A percentile compares a stretch with the other conserved stretches of the same genome.
These are phyloP conservation scores for Acanthopagrus latus DNA, from an alignment of 2,797 vertebrate genomes.

Conservation along the genomic window DNA sequence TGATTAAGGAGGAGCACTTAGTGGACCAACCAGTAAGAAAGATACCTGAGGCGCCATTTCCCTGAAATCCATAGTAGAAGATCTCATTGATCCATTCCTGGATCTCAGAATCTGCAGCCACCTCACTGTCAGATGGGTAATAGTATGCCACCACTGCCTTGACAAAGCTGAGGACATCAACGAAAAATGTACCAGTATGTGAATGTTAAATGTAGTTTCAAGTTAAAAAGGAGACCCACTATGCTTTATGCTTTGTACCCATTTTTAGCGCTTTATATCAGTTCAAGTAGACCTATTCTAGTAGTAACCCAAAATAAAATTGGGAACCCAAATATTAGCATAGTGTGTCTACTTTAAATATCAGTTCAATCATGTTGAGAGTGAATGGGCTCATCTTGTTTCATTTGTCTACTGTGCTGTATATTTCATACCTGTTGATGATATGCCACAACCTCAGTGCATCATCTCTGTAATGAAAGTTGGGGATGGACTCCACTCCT, in stretches of 20 bases:
- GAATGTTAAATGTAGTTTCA: neutral
- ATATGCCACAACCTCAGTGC: constrained; percentile 79
- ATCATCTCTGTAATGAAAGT: constrained; percentile 83
- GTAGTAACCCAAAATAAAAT: no score
- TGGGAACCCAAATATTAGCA: no score
- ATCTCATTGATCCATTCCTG: constrained; percentile 71
- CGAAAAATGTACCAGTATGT: neutral
- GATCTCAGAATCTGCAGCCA: constrained; percentile 65
- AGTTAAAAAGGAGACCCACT: no score
- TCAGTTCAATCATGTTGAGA: no score
- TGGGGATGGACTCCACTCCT: constrained; percentile 79
- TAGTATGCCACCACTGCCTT: constrained; percentile 48
- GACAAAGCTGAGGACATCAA: constrained; percentile 56
- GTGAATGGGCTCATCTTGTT: no score
- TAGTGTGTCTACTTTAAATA: no score
- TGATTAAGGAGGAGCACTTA: neutral
- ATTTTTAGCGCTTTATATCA: no score
- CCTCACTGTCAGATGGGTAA: constrained; percentile 58
- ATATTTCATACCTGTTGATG: constrained; percentile 64
- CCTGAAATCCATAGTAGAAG: constrained; percentile 62
- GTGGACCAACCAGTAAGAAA: neutral
- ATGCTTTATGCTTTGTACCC: no score
- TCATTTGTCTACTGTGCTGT: no score
- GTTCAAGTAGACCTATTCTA: no score
- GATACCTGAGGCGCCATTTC: constrained; percentile 41